Evolutionary conservation across 2,797 vertebrate genomes (phyloP).

Genomic region (Myripristis jacobus): DNA sequence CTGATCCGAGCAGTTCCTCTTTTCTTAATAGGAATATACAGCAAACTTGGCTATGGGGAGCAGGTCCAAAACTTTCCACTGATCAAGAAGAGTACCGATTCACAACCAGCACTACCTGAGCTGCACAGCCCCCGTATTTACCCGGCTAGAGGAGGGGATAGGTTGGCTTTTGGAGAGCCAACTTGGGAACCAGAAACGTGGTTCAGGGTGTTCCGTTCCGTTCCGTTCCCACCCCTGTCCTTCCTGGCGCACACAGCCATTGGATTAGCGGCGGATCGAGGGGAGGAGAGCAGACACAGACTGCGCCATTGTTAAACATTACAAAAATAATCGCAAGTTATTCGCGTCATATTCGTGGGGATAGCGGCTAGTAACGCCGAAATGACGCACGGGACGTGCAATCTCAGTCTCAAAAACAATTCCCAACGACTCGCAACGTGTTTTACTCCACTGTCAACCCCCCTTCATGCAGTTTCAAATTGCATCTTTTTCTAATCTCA

Average conservation of each 20-base stretch:
- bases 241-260: conserved; percentile 81
- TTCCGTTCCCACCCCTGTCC: conserved; percentile 78
- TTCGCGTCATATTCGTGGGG: conserved; percentile 28
- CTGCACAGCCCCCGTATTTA: conserved; percentile 59
- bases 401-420: conserved; percentile 5
- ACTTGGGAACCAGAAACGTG: conserved; percentile 74
- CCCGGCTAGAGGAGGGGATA: conserved; percentile 39
- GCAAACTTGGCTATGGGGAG: conserved; percentile 48
- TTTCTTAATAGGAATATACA: conserved; percentile 5
- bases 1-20: conserved; percentile 3
- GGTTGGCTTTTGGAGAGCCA: conserved; percentile 38
- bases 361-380: not conserved
- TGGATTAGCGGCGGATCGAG: conserved; percentile 84
- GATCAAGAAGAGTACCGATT: conserved; percentile 27
- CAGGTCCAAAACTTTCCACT: conserved; percentile 66
- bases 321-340: conserved; percentile 64
- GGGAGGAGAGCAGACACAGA: conserved; percentile 79
- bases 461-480: not conserved
- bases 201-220: conserved; percentile 72
- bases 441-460: conserved; percentile 2
- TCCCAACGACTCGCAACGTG: conserved; percentile 10
- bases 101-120: conserved; percentile 58
- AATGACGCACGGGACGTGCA: not conserved
- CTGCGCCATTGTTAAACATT: conserved; percentile 84
- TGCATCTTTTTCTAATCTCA: not conserved